Percentiles rank a stretch among this genome's conserved stretches.
phyloP scores from a whole-genome alignment of 2,113 vertebrate genomes.

The Neogale vison region DNA sequence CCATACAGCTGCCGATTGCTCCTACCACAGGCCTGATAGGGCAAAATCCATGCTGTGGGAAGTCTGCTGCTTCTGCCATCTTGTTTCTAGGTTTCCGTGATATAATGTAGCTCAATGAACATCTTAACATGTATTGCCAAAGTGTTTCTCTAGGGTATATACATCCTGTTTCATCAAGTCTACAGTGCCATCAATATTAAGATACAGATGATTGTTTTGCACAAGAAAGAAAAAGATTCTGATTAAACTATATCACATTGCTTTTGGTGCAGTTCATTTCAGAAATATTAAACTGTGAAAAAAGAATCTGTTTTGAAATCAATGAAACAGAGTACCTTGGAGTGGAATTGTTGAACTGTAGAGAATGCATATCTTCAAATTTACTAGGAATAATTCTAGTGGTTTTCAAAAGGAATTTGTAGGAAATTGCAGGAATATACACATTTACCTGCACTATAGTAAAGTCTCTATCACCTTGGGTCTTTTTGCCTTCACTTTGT shows the following conservation, averaged over 20 bases:
- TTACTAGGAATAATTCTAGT: not conserved
- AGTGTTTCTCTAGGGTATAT: not conserved
- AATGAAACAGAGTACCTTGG: not conserved
- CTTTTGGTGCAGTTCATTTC: not conserved
- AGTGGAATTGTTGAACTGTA: not conserved
- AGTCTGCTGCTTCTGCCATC: not conserved
- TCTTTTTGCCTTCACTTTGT: not conserved
- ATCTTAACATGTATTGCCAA: not conserved
- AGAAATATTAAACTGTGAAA: not conserved
- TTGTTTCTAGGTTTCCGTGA: not conserved
- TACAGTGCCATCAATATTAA: not conserved
- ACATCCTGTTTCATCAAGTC: not conserved
- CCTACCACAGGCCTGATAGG: not conserved
- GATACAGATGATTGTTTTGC: not conserved
- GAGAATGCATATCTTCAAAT: not conserved
- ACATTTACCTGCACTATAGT: rapidly evolving
- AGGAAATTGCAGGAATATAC: not conserved
- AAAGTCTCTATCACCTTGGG: not conserved
- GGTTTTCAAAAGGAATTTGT: not conserved
- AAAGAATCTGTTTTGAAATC: not conserved
- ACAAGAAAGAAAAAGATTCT: not conserved
- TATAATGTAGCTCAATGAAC: not conserved
- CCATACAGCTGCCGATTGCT: not conserved
- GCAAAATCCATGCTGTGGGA: not conserved
- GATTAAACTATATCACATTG: not conserved